Evolutionary conservation across 2,797 vertebrate species (phyloP).

Genomic region (Okamejei kenojei): DNA sequence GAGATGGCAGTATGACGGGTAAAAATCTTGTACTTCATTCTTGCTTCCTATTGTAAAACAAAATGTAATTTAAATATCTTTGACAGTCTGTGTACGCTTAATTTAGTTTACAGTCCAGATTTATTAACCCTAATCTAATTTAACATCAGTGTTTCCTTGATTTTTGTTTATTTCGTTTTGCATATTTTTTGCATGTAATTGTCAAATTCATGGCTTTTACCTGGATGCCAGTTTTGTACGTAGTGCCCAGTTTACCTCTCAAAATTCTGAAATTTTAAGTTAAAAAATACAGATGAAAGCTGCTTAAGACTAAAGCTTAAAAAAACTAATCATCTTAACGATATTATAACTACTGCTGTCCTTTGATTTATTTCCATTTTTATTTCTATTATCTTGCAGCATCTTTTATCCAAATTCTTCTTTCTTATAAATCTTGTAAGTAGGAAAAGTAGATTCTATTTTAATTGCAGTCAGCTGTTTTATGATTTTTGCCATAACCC

Average conservation of each 20-base stretch:
- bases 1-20: conserved; percentile 92
- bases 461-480: conserved; percentile 82
- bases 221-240: conserved; percentile 63
- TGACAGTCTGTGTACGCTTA: conserved; percentile 42
- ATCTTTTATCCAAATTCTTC: conserved; percentile 99
- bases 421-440: conserved; percentile 99
- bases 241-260: conserved; percentile 62
- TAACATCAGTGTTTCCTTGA: conserved; percentile 57
- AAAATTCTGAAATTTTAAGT: conserved; percentile 58
- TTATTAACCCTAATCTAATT: conserved; percentile 53
- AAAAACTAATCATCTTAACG: conserved; percentile 64
- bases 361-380: conserved; percentile 98
- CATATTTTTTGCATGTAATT: conserved; percentile 63
- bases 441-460: conserved; percentile 90
- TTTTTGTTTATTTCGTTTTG: conserved; percentile 51
- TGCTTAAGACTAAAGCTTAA: conserved; percentile 63
- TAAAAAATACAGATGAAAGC: conserved; percentile 47
- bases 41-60: conserved; percentile 55
- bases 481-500: conserved; percentile 57
- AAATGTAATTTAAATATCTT: conserved; percentile 40
- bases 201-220: conserved; percentile 60
- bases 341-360: conserved; percentile 88
- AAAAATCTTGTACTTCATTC: conserved; percentile 46
- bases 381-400: conserved; percentile 99
- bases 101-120: conserved; percentile 39